Percentiles rank a stretch among this genome's conserved stretches.
phyloP scores from a whole-genome alignment of 2,797 vertebrate species.

The Choloepus didactylus region DNA sequence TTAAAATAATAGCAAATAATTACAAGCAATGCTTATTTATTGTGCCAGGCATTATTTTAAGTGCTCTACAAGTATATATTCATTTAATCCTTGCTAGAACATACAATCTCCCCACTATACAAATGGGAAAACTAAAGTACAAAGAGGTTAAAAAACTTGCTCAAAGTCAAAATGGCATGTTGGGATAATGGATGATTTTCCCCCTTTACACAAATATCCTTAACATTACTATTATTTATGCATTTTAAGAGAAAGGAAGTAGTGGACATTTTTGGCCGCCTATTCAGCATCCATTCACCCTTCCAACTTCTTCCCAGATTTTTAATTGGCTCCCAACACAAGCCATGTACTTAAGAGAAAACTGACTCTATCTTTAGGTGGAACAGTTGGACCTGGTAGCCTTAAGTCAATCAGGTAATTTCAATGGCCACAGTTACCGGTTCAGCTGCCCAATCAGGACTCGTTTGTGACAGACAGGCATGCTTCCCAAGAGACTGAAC shows the following conservation, averaged over 20 bases:
- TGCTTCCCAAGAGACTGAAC: not conserved
- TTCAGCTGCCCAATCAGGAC: not conserved
- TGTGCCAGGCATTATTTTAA: not conserved
- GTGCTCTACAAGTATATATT: not conserved
- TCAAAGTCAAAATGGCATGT: not conserved
- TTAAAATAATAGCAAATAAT: not conserved
- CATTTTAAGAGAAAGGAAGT: not conserved
- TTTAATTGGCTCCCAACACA: not conserved
- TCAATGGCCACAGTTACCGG: not conserved
- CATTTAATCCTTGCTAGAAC: not conserved
- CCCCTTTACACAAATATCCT: not conserved
- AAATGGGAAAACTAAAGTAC: not conserved
- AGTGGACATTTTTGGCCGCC: not conserved
- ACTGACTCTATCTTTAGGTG: not conserved
- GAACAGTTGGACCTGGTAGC: not conserved
- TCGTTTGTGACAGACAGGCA: not conserved
- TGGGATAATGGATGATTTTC: not conserved
- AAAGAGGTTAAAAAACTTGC: not conserved
- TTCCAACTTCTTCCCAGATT: not conserved
- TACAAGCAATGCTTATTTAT: not conserved
- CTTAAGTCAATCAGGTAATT: conserved; percentile 12
- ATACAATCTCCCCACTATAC: not conserved
- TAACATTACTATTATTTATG: not conserved
- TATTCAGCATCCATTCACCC: not conserved
- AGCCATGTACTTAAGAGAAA: not conserved